A percentile compares a stretch with the other conserved stretches of the same genome.
Conservation (phyloP, 23 tunicate species). For the Pegea sp. region DNA sequence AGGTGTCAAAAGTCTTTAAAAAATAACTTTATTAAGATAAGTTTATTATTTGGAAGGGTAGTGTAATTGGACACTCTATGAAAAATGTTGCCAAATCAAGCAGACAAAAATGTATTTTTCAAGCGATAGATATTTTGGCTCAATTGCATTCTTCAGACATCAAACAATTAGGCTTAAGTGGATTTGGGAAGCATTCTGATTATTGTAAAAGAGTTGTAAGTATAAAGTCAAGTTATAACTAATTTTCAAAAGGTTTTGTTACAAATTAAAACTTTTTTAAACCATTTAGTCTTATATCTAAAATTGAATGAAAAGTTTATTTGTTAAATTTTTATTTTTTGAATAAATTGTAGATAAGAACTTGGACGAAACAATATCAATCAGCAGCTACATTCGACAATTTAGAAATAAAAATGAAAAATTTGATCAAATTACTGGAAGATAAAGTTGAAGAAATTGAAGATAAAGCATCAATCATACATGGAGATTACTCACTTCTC, state of each 20-base stretch:
- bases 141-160: slow-evolving; percentile 37
- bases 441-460: slow-evolving; percentile 19
- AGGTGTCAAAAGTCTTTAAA: slow-evolving; percentile 4
- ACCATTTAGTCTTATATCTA: too few relatives aligned
- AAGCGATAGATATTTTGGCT: slow-evolving; percentile 54
- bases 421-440: slow-evolving; percentile 29
- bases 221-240: too few relatives aligned
- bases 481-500: slow-evolving; percentile 64
- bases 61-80: slow-evolving; percentile 3
- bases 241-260: too few relatives aligned
- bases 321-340: not conserved
- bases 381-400: slow-evolving; percentile 24
- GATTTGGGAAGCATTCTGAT: slow-evolving; percentile 42
- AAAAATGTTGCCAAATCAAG: not conserved
- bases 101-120: slow-evolving; percentile 7
- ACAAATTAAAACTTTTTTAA: too few relatives aligned
- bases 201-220: slow-evolving; percentile 62
- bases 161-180: slow-evolving; percentile 22
- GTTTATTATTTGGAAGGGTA: slow-evolving; percentile 19
- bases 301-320: too few relatives aligned
- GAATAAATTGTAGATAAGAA: slow-evolving; percentile 20
- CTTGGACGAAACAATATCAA: slow-evolving; percentile 74
- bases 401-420: slow-evolving; percentile 24
- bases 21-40: too few relatives aligned
- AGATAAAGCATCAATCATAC: slow-evolving; percentile 35